These are phyloP conservation scores for Erebia aethiops DNA, from an alignment of 2,888 invertebrate species.

Conservation along the genomic window DNA sequence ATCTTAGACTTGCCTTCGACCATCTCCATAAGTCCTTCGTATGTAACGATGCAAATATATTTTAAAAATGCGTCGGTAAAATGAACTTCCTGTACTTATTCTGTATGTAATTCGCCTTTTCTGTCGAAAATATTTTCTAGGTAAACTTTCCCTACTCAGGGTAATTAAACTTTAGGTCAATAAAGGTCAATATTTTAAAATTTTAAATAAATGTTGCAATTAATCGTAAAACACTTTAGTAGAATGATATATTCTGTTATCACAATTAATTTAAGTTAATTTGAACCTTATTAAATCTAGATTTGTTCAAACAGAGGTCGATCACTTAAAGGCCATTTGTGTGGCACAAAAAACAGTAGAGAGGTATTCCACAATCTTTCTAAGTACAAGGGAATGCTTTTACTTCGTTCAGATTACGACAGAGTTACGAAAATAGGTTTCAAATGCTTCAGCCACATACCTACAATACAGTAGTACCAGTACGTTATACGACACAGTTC, in stretches of 20 bases:
- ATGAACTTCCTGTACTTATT: not conserved
- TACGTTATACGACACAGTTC: not conserved
- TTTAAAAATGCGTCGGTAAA: not conserved
- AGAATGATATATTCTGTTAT: too few species aligned
- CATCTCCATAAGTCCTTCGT: not conserved
- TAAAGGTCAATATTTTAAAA: too few species aligned
- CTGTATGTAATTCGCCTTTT: not conserved
- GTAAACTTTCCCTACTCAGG: too few species aligned
- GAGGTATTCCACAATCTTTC: constrained; percentile 11
- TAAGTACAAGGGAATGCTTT: constrained; percentile 15
- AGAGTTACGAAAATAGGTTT: constrained; percentile 11
- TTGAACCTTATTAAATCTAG: too few species aligned
- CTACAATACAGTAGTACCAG: not conserved
- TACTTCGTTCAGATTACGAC: constrained; percentile 10
- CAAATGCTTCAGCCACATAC: not conserved
- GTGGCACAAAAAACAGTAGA: constrained; percentile 3
- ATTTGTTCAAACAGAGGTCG: not conserved
- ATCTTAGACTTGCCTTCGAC: constrained; percentile 7
- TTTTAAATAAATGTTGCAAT: too few species aligned
- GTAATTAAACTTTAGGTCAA: too few species aligned
- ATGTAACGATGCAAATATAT: not conserved
- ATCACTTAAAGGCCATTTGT: constrained; percentile 7
- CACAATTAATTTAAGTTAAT: too few species aligned
- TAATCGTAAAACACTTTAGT: too few species aligned
- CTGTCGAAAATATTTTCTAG: too few species aligned